Conservation (phyloP, 2,113 vertebrate species). For the Entosphenus tridentatus region DNA sequence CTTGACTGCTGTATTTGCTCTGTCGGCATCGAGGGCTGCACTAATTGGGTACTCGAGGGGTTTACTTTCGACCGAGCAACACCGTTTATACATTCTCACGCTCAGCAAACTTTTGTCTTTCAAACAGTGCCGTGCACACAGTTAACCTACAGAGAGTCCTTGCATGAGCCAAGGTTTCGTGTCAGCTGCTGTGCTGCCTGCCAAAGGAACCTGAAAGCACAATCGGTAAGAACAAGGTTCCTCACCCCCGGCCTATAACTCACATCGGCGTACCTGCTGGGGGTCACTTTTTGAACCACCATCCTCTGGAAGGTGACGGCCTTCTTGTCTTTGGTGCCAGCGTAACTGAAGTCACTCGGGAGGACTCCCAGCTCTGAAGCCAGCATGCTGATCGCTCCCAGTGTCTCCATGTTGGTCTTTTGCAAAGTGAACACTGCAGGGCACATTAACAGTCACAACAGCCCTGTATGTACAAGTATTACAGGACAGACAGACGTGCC, state of each 20-base stretch:
- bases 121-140: too few relatives aligned
- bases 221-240: not conserved
- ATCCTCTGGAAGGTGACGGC: slow-evolving; percentile 67
- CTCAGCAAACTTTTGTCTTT: too few relatives aligned
- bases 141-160: too few relatives aligned
- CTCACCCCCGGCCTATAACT: not conserved
- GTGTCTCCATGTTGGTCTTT: slow-evolving; percentile 80
- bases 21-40: too few relatives aligned
- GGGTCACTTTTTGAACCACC: slow-evolving; percentile 69
- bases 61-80: too few relatives aligned
- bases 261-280: slow-evolving; percentile 31
- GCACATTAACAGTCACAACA: slow-evolving; percentile 10
- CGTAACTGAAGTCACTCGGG: slow-evolving; percentile 78
- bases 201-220: too few relatives aligned
- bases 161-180: too few relatives aligned
- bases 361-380: slow-evolving; percentile 49
- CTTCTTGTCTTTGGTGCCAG: slow-evolving; percentile 82
- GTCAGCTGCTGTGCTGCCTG: too few relatives aligned
- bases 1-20: too few relatives aligned
- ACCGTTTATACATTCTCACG: too few relatives aligned
- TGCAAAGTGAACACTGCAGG: slow-evolving; percentile 54
- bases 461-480: not conserved
- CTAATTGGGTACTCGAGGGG: too few relatives aligned
- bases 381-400: slow-evolving; percentile 61
- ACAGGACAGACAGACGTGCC: too few relatives aligned